These are phyloP conservation scores for Dasypogon diadema DNA, from an alignment of 2,888 invertebrate species.

Conservation along the genomic window DNA sequence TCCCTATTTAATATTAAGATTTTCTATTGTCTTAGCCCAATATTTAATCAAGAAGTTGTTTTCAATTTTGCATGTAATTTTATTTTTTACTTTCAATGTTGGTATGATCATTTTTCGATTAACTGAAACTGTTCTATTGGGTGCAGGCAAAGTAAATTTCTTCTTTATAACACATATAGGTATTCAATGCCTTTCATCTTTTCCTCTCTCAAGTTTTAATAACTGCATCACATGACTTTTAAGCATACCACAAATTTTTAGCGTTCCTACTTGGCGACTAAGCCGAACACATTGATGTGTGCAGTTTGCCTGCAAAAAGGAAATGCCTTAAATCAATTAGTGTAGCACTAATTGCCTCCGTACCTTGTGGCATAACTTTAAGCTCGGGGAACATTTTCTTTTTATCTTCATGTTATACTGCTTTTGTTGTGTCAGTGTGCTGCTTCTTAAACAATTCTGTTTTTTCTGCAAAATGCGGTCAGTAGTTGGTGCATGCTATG, in stretches of 20 bases:
- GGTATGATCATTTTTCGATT: too few relatives aligned
- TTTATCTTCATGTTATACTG: neutral
- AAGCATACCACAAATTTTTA: slow-evolving; percentile 53
- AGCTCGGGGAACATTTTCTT: slow-evolving; percentile 29
- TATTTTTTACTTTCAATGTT: too few relatives aligned
- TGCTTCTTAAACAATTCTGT: neutral
- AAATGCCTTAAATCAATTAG: slow-evolving; percentile 70
- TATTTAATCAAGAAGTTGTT: too few relatives aligned
- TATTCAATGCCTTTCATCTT: too few relatives aligned
- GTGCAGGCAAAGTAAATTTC: too few relatives aligned
- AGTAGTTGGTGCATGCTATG: neutral
- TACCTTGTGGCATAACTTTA: slow-evolving; percentile 66
- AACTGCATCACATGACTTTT: slow-evolving; percentile 54
- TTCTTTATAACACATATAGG: too few relatives aligned
- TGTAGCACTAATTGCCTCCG: slow-evolving; percentile 68
- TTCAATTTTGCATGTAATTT: too few relatives aligned
- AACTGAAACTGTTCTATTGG: too few relatives aligned
- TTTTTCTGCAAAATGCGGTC: neutral
- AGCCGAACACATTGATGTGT: slow-evolving; percentile 40
- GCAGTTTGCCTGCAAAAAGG: slow-evolving; percentile 60
- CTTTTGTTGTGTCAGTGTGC: neutral
- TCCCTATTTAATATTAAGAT: too few relatives aligned
- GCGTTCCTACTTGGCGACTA: slow-evolving; percentile 48
- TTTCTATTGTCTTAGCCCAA: too few relatives aligned
- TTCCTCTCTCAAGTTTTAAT: slow-evolving; percentile 52